Evolutionary conservation across 2,113 vertebrate species (phyloP).

Genomic region (Thunnus maccoyii): DNA sequence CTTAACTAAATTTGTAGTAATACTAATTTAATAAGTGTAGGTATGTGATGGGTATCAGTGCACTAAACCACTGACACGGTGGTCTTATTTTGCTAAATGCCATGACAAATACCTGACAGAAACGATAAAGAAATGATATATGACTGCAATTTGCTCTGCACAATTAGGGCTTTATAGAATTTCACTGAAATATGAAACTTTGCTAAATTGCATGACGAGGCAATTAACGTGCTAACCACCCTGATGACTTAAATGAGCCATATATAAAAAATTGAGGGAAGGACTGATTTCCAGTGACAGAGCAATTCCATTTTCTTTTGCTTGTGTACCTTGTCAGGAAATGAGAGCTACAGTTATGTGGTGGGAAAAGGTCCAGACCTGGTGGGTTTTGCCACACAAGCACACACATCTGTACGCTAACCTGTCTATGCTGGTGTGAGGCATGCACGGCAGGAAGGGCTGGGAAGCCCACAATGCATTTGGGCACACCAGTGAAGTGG

Average conservation of each 20-base stretch:
- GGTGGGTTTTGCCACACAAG: slow-evolving; percentile 40
- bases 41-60: slow-evolving; percentile 50
- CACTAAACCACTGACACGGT: slow-evolving; percentile 22
- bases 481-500: slow-evolving; percentile 18
- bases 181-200: slow-evolving; percentile 69
- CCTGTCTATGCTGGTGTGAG: slow-evolving; percentile 23
- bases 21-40: slow-evolving; percentile 68
- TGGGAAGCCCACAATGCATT: slow-evolving; percentile 30
- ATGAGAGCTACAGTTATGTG: slow-evolving; percentile 64
- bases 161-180: slow-evolving; percentile 56
- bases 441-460: slow-evolving; percentile 1
- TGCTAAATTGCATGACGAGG: slow-evolving; percentile 52
- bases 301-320: slow-evolving; percentile 34
- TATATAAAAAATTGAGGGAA: slow-evolving; percentile 56
- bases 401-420: slow-evolving; percentile 33
- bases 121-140: slow-evolving; percentile 68
- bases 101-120: slow-evolving; percentile 52
- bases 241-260: slow-evolving; percentile 76
- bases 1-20: slow-evolving; percentile 55
- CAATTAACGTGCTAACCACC: slow-evolving; percentile 54
- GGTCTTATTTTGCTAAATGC: slow-evolving; percentile 51
- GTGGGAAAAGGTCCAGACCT: slow-evolving; percentile 48
- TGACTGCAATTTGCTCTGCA: slow-evolving; percentile 63
- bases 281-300: slow-evolving; percentile 51
- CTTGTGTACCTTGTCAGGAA: slow-evolving; percentile 67